These are phyloP conservation scores for Hippocampus comes DNA, from an alignment of 2,113 vertebrate species.

Conservation along the genomic window DNA sequence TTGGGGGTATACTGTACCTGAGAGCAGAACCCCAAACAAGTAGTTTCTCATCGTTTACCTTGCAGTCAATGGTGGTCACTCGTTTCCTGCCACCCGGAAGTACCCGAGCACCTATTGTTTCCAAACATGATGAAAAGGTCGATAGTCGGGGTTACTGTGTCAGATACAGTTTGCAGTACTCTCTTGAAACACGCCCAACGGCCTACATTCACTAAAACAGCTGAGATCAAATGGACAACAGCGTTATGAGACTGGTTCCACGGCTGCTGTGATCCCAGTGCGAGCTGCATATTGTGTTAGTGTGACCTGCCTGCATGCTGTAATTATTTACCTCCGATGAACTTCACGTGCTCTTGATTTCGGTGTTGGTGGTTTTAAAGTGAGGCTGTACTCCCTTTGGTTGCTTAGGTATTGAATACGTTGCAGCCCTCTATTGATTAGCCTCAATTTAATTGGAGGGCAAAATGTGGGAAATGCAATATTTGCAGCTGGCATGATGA, in stretches of 20 bases:
- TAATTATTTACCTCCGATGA: neutral
- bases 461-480: neutral
- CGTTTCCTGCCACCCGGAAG: neutral
- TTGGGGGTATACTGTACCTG: neutral
- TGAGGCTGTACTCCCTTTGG: neutral
- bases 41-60: neutral
- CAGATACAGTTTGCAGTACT: neutral
- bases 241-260: constrained; percentile 12
- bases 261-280: constrained; percentile 7
- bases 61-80: neutral
- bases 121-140: neutral
- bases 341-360: neutral
- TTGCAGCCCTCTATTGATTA: neutral
- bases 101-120: neutral
- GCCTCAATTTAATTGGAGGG: neutral
- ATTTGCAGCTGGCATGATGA: neutral
- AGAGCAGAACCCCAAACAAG: neutral
- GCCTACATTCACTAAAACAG: neutral
- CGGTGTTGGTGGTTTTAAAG: neutral
- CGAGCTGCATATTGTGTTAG: neutral
- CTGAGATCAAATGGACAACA: neutral
- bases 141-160: neutral
- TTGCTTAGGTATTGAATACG: neutral
- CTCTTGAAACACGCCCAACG: neutral
- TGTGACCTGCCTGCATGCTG: constrained; percentile 9